These are phyloP conservation scores for Phytoseiulus persimilis DNA, from an alignment of 2,888 invertebrate species.

Conservation along the genomic window DNA sequence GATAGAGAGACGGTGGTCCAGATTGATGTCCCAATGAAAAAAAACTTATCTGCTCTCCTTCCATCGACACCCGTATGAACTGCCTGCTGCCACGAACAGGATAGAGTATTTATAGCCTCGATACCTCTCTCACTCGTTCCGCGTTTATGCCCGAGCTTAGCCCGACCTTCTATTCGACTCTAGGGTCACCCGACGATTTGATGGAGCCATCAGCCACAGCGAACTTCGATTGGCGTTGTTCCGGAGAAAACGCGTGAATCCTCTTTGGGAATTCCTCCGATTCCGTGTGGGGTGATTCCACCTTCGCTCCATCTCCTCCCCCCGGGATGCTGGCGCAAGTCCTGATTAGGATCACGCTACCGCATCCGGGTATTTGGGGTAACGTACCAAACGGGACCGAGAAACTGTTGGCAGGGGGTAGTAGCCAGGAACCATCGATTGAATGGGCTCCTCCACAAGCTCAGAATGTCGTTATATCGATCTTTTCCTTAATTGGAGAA, in stretches of 20 bases:
- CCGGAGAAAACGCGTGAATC: background rate
- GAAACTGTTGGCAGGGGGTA: too few species aligned
- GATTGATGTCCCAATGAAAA: conserved; percentile 34
- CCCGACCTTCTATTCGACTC: background rate
- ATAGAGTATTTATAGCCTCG: background rate
- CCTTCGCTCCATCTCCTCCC: too few species aligned
- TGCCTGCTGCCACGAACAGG: background rate
- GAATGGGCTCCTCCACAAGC: too few species aligned
- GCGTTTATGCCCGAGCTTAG: background rate
- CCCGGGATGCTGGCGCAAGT: too few species aligned
- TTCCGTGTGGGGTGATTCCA: too few species aligned
- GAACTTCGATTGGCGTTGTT: background rate
- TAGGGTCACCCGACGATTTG: background rate
- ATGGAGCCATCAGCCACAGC: background rate
- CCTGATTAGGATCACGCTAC: too few species aligned
- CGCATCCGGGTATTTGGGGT: too few species aligned
- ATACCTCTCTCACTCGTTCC: background rate
- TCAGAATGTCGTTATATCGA: too few species aligned
- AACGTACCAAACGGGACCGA: too few species aligned
- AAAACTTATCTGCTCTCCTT: background rate
- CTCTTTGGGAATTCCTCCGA: too few species aligned
- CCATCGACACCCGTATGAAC: background rate
- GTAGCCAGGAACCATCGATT: too few species aligned
- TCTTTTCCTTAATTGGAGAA: background rate
- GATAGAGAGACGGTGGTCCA: background rate